Percentiles rank a stretch among this genome's conserved stretches.
These are phyloP conservation scores for Telmatochromis sp. DNA, from an alignment of 2,113 vertebrate genomes.

Conservation along the genomic window DNA sequence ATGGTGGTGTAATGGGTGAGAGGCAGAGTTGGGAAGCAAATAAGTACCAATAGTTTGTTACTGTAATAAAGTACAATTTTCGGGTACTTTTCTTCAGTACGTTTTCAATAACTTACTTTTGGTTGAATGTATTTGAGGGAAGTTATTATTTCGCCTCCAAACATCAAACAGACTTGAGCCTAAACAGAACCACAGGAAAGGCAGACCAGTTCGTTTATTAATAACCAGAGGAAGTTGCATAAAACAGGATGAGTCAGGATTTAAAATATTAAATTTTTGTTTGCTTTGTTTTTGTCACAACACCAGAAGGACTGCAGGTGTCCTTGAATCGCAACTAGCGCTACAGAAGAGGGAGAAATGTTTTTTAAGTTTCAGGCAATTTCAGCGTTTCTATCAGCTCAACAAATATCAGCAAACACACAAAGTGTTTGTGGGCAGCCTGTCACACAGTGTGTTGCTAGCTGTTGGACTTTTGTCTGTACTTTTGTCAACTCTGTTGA, in stretches of 20 bases:
- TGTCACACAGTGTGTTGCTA: background rate
- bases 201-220: accelerated
- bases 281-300: background rate
- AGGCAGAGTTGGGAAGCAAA: background rate
- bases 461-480: background rate
- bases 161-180: background rate
- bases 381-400: background rate
- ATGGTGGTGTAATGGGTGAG: background rate
- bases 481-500: background rate
- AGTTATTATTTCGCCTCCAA: accelerated
- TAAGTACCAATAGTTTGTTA: background rate
- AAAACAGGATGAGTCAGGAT: background rate
- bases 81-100: accelerated
- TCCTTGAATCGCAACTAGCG: background rate
- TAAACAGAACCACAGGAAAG: background rate
- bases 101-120: background rate
- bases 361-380: background rate
- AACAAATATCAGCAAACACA: background rate
- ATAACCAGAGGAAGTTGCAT: background rate
- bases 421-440: background rate
- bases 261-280: background rate
- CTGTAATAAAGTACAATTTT: accelerated
- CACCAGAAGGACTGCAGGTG: background rate
- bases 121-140: accelerated
- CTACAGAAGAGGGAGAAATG: background rate